Percentiles rank a stretch among this genome's conserved stretches.
Conservation (phyloP, 2,888 invertebrate species). For the Epinotia nisella region DNA sequence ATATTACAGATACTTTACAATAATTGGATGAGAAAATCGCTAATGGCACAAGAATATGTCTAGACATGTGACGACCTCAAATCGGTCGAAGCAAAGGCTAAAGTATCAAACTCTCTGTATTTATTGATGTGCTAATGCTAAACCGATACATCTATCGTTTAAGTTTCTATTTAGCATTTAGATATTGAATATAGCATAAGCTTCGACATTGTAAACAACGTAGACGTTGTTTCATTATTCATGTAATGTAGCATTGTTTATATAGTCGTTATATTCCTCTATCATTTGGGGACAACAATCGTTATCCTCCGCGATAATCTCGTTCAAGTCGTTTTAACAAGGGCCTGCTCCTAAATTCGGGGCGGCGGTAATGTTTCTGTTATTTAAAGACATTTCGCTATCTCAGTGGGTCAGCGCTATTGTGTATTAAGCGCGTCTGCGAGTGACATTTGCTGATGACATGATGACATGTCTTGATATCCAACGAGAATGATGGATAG, state of each 20-base stretch:
- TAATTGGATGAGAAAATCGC: slow-evolving; percentile 4
- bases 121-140: slow-evolving; percentile 14
- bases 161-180: not conserved
- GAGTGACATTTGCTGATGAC: slow-evolving; percentile 23
- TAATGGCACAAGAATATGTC: slow-evolving; percentile 6
- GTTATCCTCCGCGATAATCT: slow-evolving; percentile 21
- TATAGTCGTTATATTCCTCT: slow-evolving; percentile 4
- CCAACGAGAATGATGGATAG: slow-evolving; percentile 10
- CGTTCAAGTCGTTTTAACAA: slow-evolving; percentile 1
- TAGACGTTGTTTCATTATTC: not conserved
- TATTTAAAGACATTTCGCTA: slow-evolving; percentile 27
- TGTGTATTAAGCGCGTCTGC: slow-evolving; percentile 13
- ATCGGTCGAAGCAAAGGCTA: slow-evolving; percentile 18
- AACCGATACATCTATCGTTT: not conserved
- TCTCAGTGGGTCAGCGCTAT: slow-evolving; percentile 31
- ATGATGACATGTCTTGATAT: slow-evolving; percentile 21
- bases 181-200: not conserved
- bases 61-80: slow-evolving; percentile 20
- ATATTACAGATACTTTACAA: not conserved
- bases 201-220: not conserved
- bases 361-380: slow-evolving; percentile 11
- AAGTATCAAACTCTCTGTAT: not conserved
- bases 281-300: slow-evolving; percentile 13
- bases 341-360: slow-evolving; percentile 11
- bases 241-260: not conserved